phyloP scores from a whole-genome alignment of 2,797 vertebrate species.

The Florisuga fusca region DNA sequence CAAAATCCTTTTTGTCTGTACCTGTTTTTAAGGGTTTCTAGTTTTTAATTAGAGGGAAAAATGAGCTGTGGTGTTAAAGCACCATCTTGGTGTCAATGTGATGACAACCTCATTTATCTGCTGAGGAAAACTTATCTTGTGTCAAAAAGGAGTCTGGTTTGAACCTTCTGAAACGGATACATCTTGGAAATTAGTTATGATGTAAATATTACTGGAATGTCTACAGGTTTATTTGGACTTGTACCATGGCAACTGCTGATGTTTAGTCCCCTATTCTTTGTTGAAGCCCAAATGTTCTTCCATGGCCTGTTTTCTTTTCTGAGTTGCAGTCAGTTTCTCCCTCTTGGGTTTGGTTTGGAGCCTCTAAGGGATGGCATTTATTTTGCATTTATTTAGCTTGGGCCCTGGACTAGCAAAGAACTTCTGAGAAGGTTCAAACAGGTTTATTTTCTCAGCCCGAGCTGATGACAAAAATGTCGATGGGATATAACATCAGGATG shows the following conservation, averaged over 20 bases:
- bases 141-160: background rate
- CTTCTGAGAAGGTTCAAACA: background rate
- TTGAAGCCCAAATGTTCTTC: background rate
- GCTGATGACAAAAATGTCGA: background rate
- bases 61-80: background rate
- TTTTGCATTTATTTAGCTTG: background rate
- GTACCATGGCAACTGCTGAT: background rate
- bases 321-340: background rate
- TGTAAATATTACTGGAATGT: background rate
- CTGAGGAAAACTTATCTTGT: background rate
- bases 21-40: background rate
- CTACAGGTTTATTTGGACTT: background rate
- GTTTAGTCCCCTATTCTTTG: background rate
- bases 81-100: background rate
- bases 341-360: background rate
- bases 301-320: background rate
- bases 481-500: background rate
- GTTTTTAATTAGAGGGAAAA: background rate
- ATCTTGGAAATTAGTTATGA: background rate
- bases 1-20: background rate
- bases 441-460: background rate
- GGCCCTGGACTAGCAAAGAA: background rate
- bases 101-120: background rate
- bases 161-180: background rate
- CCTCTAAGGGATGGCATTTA: background rate